Percentiles rank a stretch among this genome's conserved stretches.
phyloP scores from a whole-genome alignment of 1,140 invertebrate species.

The Condylostylus longicornis region DNA sequence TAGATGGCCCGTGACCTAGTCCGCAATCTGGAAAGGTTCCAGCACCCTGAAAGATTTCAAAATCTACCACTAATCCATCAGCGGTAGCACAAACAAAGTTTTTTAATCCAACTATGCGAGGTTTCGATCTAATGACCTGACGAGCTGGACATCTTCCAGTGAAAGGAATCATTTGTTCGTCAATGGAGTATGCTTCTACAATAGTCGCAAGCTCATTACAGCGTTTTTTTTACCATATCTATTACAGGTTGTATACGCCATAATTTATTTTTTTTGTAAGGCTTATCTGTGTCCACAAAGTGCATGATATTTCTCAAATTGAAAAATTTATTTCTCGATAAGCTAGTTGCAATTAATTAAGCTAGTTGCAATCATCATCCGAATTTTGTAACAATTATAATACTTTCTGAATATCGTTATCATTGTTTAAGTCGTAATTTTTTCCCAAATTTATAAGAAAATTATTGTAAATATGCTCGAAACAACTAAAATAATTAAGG shows the following conservation, averaged over 20 bases:
- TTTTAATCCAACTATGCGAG: conserved; percentile 2
- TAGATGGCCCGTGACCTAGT: conserved; percentile 3
- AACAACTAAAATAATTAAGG: no score
- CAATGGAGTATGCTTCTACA: conserved; percentile 9
- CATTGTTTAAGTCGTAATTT: no score
- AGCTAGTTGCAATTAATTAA: neutral
- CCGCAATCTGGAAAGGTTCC: conserved; percentile 7
- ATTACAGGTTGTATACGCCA: neutral
- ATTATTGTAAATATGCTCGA: no score
- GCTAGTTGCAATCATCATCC: no score
- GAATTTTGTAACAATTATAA: no score
- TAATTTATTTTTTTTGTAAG: neutral
- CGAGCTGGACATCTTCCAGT: conserved; percentile 9
- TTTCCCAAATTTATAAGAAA: no score
- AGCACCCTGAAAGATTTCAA: conserved; percentile 2
- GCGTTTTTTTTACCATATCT: neutral
- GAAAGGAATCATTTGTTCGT: conserved; percentile 20
- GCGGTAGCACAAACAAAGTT: conserved; percentile 1
- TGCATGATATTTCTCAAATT: neutral
- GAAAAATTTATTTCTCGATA: neutral
- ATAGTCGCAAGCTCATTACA: neutral
- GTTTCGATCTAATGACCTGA: conserved; percentile 9
- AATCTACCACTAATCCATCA: conserved; percentile 1
- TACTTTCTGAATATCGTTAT: no score
- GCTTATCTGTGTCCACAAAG: neutral